These are phyloP conservation scores for Callorhinus ursinus DNA, from an alignment of 2,113 vertebrate genomes.

Conservation along the genomic window DNA sequence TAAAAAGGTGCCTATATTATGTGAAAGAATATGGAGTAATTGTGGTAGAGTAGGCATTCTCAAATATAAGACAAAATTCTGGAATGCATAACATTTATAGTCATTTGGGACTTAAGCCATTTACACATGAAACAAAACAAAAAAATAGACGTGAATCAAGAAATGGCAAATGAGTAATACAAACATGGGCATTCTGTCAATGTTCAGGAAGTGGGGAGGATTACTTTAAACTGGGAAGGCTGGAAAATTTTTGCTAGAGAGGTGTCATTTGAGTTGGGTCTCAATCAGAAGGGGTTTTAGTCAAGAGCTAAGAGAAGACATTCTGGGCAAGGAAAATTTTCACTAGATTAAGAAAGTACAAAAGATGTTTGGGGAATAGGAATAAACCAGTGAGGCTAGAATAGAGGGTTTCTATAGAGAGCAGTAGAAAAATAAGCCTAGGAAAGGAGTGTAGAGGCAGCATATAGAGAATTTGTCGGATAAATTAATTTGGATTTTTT, in stretches of 20 bases:
- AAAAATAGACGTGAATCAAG: neutral
- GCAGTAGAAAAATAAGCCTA: neutral
- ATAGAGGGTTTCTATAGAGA: neutral
- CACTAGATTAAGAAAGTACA: neutral
- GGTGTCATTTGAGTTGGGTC: neutral
- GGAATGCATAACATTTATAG: neutral
- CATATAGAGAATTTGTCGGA: neutral
- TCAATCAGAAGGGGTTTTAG: neutral
- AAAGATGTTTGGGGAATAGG: neutral
- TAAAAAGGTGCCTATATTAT: neutral
- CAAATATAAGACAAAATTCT: neutral
- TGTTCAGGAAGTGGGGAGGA: neutral
- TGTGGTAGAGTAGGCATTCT: neutral
- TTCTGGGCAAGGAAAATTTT: neutral
- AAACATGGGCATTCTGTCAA: neutral
- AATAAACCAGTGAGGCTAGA: neutral
- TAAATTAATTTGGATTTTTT: slow-evolving; percentile 44
- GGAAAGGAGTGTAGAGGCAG: neutral
- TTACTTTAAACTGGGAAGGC: neutral
- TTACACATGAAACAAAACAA: neutral
- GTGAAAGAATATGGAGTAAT: neutral
- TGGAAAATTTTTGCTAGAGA: neutral
- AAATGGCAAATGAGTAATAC: neutral
- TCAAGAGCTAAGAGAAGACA: neutral
- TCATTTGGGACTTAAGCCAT: neutral